Evolutionary conservation across 2,113 vertebrate species (phyloP).

Genomic region (Cairina moschata): DNA sequence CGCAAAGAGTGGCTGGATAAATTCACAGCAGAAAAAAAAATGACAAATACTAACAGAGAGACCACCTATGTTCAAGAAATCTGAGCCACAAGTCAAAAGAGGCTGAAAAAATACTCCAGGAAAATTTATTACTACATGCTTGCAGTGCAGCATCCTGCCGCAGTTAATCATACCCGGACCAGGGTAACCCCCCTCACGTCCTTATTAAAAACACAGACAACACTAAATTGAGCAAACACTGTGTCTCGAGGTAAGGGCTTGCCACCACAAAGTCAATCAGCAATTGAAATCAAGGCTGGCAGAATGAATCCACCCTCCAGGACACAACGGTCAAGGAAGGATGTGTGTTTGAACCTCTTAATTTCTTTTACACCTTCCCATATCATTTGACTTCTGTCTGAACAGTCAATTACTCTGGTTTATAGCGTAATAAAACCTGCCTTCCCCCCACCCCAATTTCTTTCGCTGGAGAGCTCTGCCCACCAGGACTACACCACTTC

Average conservation of each 20-base stretch:
- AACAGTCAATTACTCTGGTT: neutral
- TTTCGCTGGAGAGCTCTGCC: neutral
- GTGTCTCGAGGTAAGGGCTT: neutral
- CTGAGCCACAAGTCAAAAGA: neutral
- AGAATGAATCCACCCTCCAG: neutral
- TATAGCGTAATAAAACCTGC: neutral
- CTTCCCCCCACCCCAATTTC: rapidly evolving
- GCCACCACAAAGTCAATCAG: neutral
- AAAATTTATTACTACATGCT: neutral
- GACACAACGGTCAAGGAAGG: neutral
- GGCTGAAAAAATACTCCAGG: neutral
- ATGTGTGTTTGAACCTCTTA: neutral
- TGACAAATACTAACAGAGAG: neutral
- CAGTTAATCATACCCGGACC: neutral
- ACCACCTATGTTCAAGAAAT: neutral
- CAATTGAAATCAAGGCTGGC: neutral
- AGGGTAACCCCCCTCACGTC: neutral
- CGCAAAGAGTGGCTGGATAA: neutral
- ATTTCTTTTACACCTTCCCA: neutral
- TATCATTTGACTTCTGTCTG: neutral
- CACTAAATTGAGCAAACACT: neutral
- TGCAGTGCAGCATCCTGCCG: neutral
- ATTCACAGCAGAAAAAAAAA: neutral
- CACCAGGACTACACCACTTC: neutral
- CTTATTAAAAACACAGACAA: neutral